Conservation (phyloP, 1,140 invertebrate genomes). For the Rhagoletis zephyria region DNA sequence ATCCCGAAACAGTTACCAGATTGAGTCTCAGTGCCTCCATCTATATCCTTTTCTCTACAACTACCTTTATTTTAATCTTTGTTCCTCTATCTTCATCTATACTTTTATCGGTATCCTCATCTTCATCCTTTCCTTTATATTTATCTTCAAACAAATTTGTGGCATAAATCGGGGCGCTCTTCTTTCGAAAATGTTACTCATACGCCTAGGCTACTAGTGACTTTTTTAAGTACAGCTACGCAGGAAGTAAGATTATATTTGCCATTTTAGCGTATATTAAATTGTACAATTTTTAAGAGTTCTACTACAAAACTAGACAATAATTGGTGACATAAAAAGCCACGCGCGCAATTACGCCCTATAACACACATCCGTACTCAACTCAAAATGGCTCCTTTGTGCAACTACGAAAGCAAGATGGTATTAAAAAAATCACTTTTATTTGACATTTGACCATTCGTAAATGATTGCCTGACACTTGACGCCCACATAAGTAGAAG, state of each 20-base stretch:
- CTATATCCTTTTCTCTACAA: too few relatives aligned
- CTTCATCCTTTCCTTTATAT: too few relatives aligned
- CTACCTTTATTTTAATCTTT: too few relatives aligned
- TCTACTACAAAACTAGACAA: neutral
- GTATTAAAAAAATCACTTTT: neutral
- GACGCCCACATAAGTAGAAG: slow-evolving; percentile 14
- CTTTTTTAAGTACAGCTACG: neutral
- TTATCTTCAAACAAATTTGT: too few relatives aligned
- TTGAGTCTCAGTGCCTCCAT: too few relatives aligned
- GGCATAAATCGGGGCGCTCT: too few relatives aligned
- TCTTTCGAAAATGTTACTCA: neutral
- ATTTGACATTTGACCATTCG: slow-evolving; percentile 19
- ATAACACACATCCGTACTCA: neutral
- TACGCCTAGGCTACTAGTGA: neutral
- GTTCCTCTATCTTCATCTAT: too few relatives aligned
- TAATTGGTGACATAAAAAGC: neutral
- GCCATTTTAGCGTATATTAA: too few relatives aligned
- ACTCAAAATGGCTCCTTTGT: neutral
- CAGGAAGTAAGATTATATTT: too few relatives aligned
- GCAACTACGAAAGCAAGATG: neutral
- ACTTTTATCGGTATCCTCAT: too few relatives aligned
- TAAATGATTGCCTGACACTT: neutral
- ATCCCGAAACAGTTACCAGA: too few relatives aligned
- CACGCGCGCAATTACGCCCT: neutral
- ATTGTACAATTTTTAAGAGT: neutral